These are phyloP conservation scores for Helobdella robusta DNA, from an alignment of 2,888 invertebrate genomes.

Conservation along the genomic window DNA sequence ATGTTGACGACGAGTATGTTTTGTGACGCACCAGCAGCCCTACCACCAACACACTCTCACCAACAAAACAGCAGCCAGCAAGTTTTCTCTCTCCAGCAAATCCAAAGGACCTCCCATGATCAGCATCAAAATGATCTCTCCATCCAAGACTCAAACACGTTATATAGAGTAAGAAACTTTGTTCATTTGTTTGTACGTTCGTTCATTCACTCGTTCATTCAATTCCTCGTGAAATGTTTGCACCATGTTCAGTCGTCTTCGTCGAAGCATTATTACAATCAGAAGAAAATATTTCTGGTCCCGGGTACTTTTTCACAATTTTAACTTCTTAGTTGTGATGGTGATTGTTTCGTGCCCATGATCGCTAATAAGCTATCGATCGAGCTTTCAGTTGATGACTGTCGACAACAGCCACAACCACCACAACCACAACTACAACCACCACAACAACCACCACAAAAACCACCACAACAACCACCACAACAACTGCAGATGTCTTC, in stretches of 20 bases:
- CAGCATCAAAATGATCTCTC: constrained; percentile 5
- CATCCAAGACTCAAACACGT: constrained; percentile 1
- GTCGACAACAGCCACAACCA: not conserved
- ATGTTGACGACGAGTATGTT: too few species aligned
- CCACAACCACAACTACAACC: too few species aligned
- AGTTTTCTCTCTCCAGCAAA: not conserved
- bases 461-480: too few species aligned
- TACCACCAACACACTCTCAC: not conserved
- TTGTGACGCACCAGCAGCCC: too few species aligned
- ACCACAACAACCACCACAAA: too few species aligned
- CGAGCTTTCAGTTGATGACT: not conserved
- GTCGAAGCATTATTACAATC: too few species aligned
- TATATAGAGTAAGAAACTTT: not conserved
- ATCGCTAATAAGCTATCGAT: not conserved
- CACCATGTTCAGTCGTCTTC: too few species aligned
- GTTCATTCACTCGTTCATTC: too few species aligned
- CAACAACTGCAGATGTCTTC: too few species aligned
- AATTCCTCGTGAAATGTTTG: too few species aligned
- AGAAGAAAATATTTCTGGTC: too few species aligned
- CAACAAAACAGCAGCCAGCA: not conserved
- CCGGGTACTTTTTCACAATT: not conserved
- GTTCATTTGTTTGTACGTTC: not conserved
- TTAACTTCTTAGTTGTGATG: not conserved
- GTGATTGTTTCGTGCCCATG: not conserved
- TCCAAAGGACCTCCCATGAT: not conserved